Conservation (phyloP, 2,113 vertebrate genomes). For the Propithecus coquereli region DNA sequence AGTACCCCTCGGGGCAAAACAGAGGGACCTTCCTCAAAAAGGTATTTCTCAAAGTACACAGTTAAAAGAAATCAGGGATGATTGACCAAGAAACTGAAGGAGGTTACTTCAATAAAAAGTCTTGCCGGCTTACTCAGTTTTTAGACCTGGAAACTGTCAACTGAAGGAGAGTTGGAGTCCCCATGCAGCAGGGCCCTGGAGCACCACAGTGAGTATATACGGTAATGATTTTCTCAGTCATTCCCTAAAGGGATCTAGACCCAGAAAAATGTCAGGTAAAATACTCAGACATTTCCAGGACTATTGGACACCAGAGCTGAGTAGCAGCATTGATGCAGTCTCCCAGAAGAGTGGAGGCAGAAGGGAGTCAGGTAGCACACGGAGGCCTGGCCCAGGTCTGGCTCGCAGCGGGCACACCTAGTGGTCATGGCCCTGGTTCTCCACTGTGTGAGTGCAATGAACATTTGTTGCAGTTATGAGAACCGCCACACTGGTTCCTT, state of each 20-base stretch:
- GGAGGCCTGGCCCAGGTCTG: not conserved
- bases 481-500: not conserved
- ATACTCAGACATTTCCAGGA: not conserved
- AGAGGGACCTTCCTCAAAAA: not conserved
- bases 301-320: not conserved
- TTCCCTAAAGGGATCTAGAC: not conserved
- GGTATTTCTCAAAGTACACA: not conserved
- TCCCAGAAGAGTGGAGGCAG: accelerated
- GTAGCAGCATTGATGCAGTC: accelerated
- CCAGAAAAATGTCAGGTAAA: not conserved
- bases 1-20: not conserved
- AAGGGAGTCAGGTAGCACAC: not conserved
- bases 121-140: not conserved
- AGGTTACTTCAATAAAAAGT: not conserved
- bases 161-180: not conserved
- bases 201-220: accelerated
- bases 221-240: not conserved
- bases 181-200: not conserved
- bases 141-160: not conserved
- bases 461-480: not conserved
- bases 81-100: not conserved
- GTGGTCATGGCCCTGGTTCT: not conserved
- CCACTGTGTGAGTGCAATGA: not conserved
- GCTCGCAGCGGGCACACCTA: not conserved
- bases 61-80: not conserved